These are phyloP conservation scores for Perognathus longimembris DNA, from an alignment of 2,113 vertebrate genomes.

Conservation along the genomic window DNA sequence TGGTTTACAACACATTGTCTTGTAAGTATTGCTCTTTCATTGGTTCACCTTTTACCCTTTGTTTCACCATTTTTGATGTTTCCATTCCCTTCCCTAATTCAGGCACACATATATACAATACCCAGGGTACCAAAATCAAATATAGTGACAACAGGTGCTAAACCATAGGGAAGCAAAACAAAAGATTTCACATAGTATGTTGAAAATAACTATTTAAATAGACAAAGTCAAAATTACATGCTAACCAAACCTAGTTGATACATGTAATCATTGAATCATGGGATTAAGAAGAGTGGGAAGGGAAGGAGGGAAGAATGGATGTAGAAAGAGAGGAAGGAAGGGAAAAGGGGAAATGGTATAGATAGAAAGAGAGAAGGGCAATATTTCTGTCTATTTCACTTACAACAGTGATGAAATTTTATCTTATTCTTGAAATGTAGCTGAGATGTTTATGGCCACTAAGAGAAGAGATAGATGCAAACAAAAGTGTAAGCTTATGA, in stretches of 20 bases:
- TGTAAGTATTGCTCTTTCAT: no score
- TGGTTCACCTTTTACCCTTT: no score
- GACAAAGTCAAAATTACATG: not conserved
- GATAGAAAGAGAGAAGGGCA: no score
- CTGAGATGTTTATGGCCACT: not conserved
- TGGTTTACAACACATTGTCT: no score
- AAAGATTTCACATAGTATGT: no score
- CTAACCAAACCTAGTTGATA: not conserved
- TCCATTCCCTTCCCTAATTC: no score
- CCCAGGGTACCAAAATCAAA: no score
- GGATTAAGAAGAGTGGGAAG: not conserved
- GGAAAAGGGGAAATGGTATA: not conserved
- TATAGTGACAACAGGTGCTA: no score
- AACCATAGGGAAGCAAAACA: no score
- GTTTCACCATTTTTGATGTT: no score
- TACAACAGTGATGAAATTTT: conserved; percentile 9
- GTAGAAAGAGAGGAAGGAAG: not conserved
- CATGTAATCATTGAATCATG: not conserved
- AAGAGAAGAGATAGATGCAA: not conserved
- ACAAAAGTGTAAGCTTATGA: not conserved
- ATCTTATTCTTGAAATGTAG: conserved; percentile 29
- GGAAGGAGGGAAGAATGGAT: not conserved
- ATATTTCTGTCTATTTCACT: not conserved
- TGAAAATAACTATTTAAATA: not conserved
- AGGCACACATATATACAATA: no score